Percentiles rank a stretch among this genome's conserved stretches.
These are phyloP conservation scores for Fulmarus glacialis DNA, from an alignment of 2,113 vertebrate genomes.

Conservation along the genomic window DNA sequence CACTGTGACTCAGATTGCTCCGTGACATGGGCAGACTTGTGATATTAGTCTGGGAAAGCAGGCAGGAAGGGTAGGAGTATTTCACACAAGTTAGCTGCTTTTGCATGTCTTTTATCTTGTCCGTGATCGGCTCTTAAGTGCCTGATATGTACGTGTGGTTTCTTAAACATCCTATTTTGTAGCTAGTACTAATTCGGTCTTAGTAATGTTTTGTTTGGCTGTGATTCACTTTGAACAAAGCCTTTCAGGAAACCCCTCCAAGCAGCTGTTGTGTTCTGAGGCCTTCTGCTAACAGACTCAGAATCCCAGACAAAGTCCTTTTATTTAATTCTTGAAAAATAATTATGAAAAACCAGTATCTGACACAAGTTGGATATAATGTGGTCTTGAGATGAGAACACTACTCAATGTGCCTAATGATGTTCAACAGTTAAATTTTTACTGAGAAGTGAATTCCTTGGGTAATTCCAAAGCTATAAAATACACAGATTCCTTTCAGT, in stretches of 20 bases:
- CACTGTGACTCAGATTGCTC: neutral
- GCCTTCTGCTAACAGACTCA: neutral
- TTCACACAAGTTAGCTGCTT: slow-evolving; percentile 29
- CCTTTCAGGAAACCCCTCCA: slow-evolving; percentile 53
- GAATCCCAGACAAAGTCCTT: neutral
- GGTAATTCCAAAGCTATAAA: neutral
- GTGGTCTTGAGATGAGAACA: neutral
- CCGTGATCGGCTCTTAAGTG: neutral
- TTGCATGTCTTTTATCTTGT: slow-evolving; percentile 49
- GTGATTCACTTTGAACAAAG: slow-evolving; percentile 28
- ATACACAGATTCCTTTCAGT: neutral
- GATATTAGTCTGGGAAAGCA: slow-evolving; percentile 25
- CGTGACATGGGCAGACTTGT: rapidly evolving
- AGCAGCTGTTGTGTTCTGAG: slow-evolving; percentile 17
- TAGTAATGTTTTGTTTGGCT: slow-evolving; percentile 55
- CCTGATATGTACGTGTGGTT: slow-evolving; percentile 32
- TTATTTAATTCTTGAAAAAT: neutral
- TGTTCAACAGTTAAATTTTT: neutral
- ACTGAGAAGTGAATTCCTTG: neutral
- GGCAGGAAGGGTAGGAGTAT: slow-evolving; percentile 9
- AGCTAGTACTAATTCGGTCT: neutral
- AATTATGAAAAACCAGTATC: neutral
- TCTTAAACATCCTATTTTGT: slow-evolving; percentile 40
- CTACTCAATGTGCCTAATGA: neutral
- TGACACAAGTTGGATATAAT: neutral